These are phyloP conservation scores for Trachymyrmex cornetzi DNA, from an alignment of 1,140 invertebrate species.

Conservation along the genomic window DNA sequence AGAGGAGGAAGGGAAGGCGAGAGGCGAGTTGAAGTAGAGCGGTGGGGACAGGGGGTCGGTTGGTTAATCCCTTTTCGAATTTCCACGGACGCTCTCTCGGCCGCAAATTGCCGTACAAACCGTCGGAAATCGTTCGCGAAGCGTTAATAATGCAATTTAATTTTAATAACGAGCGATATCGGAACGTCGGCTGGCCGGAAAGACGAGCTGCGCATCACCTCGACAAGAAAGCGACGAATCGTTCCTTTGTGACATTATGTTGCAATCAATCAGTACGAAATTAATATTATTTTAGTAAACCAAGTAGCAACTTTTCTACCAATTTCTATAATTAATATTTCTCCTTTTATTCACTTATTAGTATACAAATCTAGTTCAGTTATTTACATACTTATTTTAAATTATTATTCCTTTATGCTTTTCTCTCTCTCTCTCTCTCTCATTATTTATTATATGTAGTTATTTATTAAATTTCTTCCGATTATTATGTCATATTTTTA, in stretches of 20 bases:
- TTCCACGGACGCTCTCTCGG: conserved; percentile 76
- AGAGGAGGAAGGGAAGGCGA: conserved; percentile 4
- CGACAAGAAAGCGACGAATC: conserved; percentile 55
- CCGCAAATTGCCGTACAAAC: conserved; percentile 81
- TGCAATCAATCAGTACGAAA: conserved; percentile 40
- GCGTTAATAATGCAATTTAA: conserved; percentile 84
- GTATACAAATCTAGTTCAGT: background rate
- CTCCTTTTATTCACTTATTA: background rate
- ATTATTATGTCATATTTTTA: background rate
- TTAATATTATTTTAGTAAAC: conserved; percentile 60
- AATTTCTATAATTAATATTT: conserved; percentile 10
- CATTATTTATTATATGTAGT: background rate
- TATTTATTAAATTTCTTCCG: background rate
- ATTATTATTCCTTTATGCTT: background rate
- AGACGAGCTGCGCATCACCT: conserved; percentile 65
- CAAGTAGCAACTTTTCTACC: background rate
- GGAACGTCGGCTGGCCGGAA: conserved; percentile 65
- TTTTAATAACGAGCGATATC: conserved; percentile 82
- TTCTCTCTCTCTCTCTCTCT: background rate
- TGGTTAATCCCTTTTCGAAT: conserved; percentile 82
- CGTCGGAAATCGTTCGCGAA: conserved; percentile 79
- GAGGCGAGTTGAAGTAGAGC: conserved; percentile 42
- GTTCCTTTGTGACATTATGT: conserved; percentile 54
- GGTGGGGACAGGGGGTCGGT: conserved; percentile 69
- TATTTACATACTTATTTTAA: background rate